Conservation (phyloP, 2,113 vertebrate genomes). For the Mobula hypostoma region DNA sequence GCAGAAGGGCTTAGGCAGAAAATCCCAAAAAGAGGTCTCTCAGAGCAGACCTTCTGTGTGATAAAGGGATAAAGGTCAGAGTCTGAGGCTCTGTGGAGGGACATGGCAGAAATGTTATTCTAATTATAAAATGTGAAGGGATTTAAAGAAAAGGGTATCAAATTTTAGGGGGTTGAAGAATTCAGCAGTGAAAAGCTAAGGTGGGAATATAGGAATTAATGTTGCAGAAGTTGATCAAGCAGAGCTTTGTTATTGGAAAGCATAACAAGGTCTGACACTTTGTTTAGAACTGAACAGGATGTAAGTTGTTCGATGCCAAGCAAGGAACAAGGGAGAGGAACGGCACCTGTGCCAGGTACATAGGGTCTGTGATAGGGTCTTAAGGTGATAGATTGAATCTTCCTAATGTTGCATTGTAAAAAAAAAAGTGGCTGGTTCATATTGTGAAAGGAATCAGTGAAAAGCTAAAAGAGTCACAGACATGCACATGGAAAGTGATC, state of each 20-base stretch:
- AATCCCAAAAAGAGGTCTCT: neutral
- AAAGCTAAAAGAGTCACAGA: neutral
- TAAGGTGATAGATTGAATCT: neutral
- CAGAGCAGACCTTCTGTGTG: neutral
- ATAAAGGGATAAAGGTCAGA: neutral
- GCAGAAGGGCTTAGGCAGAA: neutral
- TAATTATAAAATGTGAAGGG: neutral
- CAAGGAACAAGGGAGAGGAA: neutral
- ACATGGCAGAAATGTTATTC: neutral
- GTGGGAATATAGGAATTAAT: too few species aligned
- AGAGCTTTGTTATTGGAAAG: neutral
- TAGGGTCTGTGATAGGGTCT: neutral
- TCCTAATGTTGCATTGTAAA: neutral
- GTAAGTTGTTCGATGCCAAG: neutral
- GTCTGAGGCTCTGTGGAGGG: neutral
- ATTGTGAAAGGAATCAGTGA: neutral
- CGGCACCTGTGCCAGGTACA: too few species aligned
- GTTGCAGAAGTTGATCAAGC: neutral
- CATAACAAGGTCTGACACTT: neutral
- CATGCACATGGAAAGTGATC: neutral
- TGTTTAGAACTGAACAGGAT: neutral
- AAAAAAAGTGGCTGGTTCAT: neutral
- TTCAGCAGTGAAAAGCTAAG: neutral
- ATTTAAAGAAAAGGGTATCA: neutral
- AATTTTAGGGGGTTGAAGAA: neutral